These are phyloP conservation scores for Sussaba pulchella DNA, from an alignment of 2,888 invertebrate genomes.

Conservation along the genomic window DNA sequence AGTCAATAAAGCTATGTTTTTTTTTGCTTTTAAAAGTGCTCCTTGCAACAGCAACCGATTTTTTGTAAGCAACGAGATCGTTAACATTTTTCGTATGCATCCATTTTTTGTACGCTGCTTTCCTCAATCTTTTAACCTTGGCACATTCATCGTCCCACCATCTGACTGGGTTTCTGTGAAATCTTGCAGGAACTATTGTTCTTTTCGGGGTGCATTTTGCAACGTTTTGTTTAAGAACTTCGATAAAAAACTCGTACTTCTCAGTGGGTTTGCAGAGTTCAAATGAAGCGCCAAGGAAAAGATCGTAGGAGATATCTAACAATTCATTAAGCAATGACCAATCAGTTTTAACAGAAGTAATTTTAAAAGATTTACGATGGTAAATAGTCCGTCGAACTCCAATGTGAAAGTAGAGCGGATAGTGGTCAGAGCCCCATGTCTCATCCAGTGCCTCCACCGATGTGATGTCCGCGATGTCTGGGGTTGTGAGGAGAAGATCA, in stretches of 20 bases:
- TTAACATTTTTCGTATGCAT: constrained; percentile 12
- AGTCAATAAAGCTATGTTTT: constrained; percentile 32
- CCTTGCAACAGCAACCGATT: constrained; percentile 40
- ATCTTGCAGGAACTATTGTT: neutral
- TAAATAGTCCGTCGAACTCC: constrained; percentile 41
- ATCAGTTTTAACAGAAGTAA: constrained; percentile 50
- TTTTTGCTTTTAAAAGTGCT: constrained; percentile 53
- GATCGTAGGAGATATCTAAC: constrained; percentile 9
- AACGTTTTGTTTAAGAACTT: neutral
- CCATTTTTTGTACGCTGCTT: constrained; percentile 62
- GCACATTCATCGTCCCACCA: constrained; percentile 67
- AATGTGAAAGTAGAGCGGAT: constrained; percentile 35
- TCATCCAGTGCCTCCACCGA: constrained; percentile 28
- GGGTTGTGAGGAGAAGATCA: constrained; percentile 41
- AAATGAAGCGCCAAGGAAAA: constrained; percentile 18
- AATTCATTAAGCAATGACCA: constrained; percentile 39
- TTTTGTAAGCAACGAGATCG: constrained; percentile 53
- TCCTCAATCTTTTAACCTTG: constrained; percentile 51
- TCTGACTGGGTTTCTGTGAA: constrained; percentile 53
- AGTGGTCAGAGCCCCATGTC: constrained; percentile 60
- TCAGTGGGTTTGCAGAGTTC: constrained; percentile 22
- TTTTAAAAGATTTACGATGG: constrained; percentile 51
- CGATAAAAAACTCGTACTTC: constrained; percentile 46
- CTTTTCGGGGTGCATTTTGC: constrained; percentile 34
- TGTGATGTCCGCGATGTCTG: constrained; percentile 37